Conservation (phyloP, 2,113 vertebrate genomes). For the Garra rufa region DNA sequence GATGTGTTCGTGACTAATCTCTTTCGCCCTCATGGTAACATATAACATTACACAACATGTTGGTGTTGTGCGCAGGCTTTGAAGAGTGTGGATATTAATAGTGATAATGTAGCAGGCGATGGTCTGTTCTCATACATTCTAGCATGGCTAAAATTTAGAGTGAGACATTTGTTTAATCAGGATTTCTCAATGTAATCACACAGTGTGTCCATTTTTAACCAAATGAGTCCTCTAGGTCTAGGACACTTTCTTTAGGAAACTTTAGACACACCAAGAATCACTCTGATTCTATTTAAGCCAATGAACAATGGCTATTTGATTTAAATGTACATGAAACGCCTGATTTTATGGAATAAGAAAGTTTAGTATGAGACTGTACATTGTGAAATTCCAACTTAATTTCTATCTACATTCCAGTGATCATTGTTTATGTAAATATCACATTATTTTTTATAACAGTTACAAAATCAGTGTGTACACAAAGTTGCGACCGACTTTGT, state of each 20-base stretch:
- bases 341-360: neutral
- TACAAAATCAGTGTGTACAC: neutral
- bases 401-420: neutral
- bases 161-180: neutral
- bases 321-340: neutral
- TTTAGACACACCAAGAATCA: neutral
- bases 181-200: neutral
- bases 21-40: constrained; percentile 19
- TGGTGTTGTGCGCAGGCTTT: neutral
- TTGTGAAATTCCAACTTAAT: neutral
- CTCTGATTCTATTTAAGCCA: neutral
- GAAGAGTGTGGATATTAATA: neutral
- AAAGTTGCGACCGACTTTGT: neutral
- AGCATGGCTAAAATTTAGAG: neutral
- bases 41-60: constrained; percentile 3
- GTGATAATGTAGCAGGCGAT: neutral
- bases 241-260: neutral
- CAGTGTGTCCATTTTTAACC: neutral
- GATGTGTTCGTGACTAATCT: constrained; percentile 15
- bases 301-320: neutral
- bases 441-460: neutral
- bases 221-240: neutral
- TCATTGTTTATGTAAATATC: neutral
- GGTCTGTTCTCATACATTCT: neutral
- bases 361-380: neutral